phyloP scores from a whole-genome alignment of 2,113 vertebrate species.

The Calyptomena viridis region DNA sequence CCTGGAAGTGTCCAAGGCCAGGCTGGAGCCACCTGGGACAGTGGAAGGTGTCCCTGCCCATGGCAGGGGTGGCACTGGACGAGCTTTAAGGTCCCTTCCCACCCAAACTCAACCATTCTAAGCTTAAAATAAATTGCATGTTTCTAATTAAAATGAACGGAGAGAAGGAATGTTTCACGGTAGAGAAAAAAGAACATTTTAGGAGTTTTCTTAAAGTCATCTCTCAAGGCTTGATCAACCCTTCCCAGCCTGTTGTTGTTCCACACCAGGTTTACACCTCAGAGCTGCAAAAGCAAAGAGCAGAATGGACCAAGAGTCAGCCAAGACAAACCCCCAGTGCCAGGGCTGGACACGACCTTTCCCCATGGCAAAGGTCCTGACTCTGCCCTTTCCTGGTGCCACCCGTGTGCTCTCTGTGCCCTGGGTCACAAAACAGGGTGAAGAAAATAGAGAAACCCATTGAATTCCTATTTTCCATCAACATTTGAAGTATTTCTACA shows the following conservation, averaged over 20 bases:
- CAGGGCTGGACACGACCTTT: fast-evolving
- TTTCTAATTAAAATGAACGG: neutral
- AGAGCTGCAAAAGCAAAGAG: fast-evolving
- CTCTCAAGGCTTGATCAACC: neutral
- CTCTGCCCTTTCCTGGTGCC: fast-evolving
- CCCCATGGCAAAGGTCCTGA: neutral
- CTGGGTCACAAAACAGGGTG: no score
- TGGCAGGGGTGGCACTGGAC: neutral
- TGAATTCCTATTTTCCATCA: neutral
- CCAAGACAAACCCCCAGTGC: fast-evolving
- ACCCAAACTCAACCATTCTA: no score
- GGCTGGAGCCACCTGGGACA: neutral
- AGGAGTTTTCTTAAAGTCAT: neutral
- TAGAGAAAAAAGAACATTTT: neutral
- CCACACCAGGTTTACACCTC: neutral
- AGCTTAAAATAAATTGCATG: neutral
- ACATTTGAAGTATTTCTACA: fast-evolving
- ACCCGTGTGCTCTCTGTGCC: fast-evolving
- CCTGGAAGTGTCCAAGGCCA: neutral
- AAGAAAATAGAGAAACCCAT: neutral
- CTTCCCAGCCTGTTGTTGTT: neutral
- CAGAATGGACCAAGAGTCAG: neutral
- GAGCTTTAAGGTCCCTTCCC: neutral
- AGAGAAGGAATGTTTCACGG: neutral
- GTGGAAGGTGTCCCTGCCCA: neutral